Evolutionary conservation across 2,797 vertebrate species (phyloP).

Genomic region (Petrocephalus schoutedeni): DNA sequence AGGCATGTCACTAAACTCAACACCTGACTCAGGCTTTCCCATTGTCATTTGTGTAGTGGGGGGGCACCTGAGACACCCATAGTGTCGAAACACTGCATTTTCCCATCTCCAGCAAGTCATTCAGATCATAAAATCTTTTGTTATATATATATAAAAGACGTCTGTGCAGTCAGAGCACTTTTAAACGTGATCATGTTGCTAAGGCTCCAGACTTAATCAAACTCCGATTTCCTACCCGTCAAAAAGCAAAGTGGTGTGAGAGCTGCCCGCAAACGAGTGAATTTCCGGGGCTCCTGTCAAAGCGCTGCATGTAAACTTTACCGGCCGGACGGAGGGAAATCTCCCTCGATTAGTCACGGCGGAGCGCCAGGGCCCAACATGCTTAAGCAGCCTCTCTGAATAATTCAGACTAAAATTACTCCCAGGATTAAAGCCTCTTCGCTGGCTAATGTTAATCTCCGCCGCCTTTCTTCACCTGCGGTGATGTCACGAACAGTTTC

Average conservation of each 20-base stretch:
- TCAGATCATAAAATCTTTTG: neutral
- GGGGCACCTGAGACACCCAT: neutral
- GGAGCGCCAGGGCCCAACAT: neutral
- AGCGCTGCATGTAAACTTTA: slow-evolving; percentile 6
- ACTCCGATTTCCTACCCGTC: neutral
- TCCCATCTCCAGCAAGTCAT: neutral
- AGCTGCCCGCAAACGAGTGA: neutral
- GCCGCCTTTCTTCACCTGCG: slow-evolving; percentile 17
- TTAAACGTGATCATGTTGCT: neutral
- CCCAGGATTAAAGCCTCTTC: slow-evolving; percentile 16
- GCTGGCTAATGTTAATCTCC: slow-evolving; percentile 16
- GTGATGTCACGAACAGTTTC: slow-evolving; percentile 15
- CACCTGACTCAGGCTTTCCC: neutral
- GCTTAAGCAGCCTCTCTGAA: slow-evolving; percentile 19
- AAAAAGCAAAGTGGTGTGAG: neutral
- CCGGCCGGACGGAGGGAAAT: slow-evolving; percentile 9
- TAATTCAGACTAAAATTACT: slow-evolving; percentile 23
- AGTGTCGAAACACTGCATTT: neutral
- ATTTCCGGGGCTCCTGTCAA: neutral
- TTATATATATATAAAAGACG: neutral
- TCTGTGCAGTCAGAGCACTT: neutral
- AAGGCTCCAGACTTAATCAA: neutral
- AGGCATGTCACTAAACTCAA: neutral
- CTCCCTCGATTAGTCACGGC: slow-evolving; percentile 17
- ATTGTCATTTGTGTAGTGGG: neutral